Percentiles rank a stretch among this genome's conserved stretches.
Conservation (phyloP, 2,888 invertebrate species). For the Scotopteryx bipunctaria region DNA sequence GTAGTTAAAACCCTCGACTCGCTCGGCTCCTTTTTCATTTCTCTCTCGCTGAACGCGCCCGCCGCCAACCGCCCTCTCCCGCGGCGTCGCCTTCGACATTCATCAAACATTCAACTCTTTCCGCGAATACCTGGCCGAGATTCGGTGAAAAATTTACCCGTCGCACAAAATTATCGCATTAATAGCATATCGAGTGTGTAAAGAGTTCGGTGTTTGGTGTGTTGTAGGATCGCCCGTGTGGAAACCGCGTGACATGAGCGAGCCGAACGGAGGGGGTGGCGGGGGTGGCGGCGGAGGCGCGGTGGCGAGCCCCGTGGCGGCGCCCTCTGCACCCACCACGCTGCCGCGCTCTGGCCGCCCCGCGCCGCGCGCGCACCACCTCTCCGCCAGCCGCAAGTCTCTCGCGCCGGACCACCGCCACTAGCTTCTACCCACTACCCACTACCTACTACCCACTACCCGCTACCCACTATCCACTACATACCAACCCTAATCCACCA, state of each 20-base stretch:
- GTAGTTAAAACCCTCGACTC: conserved; percentile 42
- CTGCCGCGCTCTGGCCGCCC: conserved; percentile 76
- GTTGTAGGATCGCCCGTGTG: conserved; percentile 98
- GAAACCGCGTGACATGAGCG: conserved; percentile 96
- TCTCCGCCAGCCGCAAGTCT: conserved; percentile 81
- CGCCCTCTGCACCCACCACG: conserved; percentile 66
- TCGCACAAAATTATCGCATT: conserved; percentile 56
- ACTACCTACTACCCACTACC: not conserved
- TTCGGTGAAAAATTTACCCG: conserved; percentile 55
- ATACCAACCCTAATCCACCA: not conserved
- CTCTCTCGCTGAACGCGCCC: conserved; percentile 28
- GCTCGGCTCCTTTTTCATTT: conserved; percentile 35
- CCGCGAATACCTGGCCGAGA: conserved; percentile 62
- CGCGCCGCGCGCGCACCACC: conserved; percentile 72
- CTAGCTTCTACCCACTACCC: conserved; percentile 45
- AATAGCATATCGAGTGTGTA: conserved; percentile 53
- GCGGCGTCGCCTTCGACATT: conserved; percentile 66
- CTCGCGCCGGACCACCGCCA: conserved; percentile 79
- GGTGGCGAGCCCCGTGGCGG: conserved; percentile 30
- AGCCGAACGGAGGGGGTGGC: conserved; percentile 62
- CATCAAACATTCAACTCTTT: conserved; percentile 85
- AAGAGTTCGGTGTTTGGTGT: conserved; percentile 85
- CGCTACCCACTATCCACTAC: not conserved
- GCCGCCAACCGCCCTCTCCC: conserved; percentile 44
- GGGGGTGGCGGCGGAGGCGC: conserved; percentile 37